Base-by-base conservation (phyloP, 2,113 vertebrate genomes). In the Alectura lathami region DNA sequence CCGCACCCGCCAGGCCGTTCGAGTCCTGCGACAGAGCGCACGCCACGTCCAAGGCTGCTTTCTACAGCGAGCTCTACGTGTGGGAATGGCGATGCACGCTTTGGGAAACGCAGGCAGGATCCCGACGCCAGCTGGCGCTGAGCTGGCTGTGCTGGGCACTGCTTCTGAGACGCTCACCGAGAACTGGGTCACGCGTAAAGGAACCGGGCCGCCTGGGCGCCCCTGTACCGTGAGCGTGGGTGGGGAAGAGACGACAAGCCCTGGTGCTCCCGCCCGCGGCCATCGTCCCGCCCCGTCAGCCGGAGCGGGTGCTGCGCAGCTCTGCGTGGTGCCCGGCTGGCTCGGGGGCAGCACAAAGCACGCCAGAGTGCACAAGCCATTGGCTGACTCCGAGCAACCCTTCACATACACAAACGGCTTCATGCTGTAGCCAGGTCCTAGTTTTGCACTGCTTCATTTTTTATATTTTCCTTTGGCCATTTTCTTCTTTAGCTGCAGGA, bases 141-240 rank as follows among this genome's bases (percentile, higher is more conserved):
- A 12, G 66, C 1, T 17, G 20, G 38, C 17, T 17, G 59, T 17
- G 40, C 24, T 10, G 30, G 59, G 13, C 64, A 18, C 2, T 1
- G 13, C 38, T 51, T 16, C 15, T 6, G 45, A 1, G 59, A 3
- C 1, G 0, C 56, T 24, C 11, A 2, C 26, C 2, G 4, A 11
- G n/a, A 60, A 5, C 62, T 0, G 3, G 10, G 36, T 9, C 4
- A 3, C 0, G 0, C 36, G 24, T 3, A 5, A 32, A 21, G 43
- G 36, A 8, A 40, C 23, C 9, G 56, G 42, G 47, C 30, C 11
- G 42, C n/a, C 50, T 30, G 38, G 34, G 3, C 30, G 5, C 3
- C 14, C 29, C 51, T 7, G 50, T 13, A 9, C 3, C 38, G n/a
- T n/a, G n/a, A n/a, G n/a, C n/a, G n/a, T n/a, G n/a, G n/a, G n/a